Evolutionary conservation across 2,888 invertebrate genomes (phyloP).

Genomic region (Schizaphis graminum): DNA sequence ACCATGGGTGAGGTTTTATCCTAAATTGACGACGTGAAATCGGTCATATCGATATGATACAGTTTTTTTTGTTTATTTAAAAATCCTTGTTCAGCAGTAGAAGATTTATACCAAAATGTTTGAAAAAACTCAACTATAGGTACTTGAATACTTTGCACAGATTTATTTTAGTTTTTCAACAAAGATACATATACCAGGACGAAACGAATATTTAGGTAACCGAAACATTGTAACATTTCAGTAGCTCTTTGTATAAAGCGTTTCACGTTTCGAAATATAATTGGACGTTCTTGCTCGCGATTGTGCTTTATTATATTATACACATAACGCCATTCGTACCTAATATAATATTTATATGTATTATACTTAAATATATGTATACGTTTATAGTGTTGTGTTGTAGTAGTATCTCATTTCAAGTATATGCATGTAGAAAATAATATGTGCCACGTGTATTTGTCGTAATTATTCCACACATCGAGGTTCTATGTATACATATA

Average conservation of each 20-base stretch:
- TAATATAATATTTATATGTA: background rate
- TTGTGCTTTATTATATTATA: background rate
- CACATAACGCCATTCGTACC: background rate
- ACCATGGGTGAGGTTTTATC: too few species aligned
- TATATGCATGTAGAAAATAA: background rate
- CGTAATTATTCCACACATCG: conserved; percentile 12
- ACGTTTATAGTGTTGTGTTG: background rate
- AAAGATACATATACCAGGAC: background rate
- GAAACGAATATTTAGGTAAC: background rate
- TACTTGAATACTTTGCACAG: too few species aligned
- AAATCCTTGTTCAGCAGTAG: background rate
- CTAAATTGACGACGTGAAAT: too few species aligned
- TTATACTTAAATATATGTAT: too few species aligned
- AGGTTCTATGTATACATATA: background rate
- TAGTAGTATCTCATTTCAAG: background rate
- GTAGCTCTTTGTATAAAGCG: background rate
- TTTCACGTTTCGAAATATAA: background rate
- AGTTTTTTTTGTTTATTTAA: background rate
- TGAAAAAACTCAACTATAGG: too few species aligned
- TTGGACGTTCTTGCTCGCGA: background rate
- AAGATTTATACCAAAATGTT: background rate
- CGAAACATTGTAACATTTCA: background rate
- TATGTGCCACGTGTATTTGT: background rate
- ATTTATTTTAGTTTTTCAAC: too few species aligned
- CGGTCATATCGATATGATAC: too few species aligned